These are phyloP conservation scores for Heteromyza rotundicornis DNA, from an alignment of 2,888 invertebrate genomes.

Conservation along the genomic window DNA sequence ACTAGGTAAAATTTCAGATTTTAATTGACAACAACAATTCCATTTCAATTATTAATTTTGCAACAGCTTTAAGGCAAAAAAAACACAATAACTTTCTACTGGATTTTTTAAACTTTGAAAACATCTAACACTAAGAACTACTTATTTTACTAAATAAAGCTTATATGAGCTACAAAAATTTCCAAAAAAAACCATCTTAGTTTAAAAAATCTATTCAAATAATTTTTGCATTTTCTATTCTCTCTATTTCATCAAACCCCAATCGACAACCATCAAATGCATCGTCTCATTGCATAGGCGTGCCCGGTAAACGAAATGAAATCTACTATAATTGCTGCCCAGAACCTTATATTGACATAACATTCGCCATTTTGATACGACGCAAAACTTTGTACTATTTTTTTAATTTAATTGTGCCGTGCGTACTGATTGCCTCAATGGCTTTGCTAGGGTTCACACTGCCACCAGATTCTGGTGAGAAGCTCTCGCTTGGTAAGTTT, in stretches of 20 bases:
- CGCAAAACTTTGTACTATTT: conserved; percentile 98
- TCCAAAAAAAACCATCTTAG: background rate
- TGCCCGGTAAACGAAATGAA: conserved; percentile 91
- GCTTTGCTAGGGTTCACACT: conserved; percentile 97
- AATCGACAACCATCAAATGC: conserved; percentile 2
- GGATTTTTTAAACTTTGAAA: too few relatives aligned
- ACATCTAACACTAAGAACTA: too few relatives aligned
- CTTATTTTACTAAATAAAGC: too few relatives aligned
- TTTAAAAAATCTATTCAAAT: background rate
- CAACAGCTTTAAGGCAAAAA: too few relatives aligned
- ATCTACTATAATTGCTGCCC: conserved; percentile 98
- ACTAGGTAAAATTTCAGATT: conserved; percentile 73
- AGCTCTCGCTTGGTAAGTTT: conserved; percentile 89
- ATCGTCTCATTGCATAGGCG: conserved; percentile 71
- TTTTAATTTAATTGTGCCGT: conserved; percentile 99
- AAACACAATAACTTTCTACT: too few relatives aligned
- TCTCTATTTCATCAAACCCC: background rate
- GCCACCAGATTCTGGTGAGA: conserved; percentile 99
- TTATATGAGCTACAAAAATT: too few relatives aligned
- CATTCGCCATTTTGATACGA: conserved; percentile 94
- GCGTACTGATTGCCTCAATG: conserved; percentile 98
- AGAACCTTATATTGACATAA: conserved; percentile 96
- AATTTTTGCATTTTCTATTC: too few relatives aligned
- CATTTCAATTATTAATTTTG: too few relatives aligned
- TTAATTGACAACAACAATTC: background rate